Percentiles rank a stretch among this genome's conserved stretches.
Conservation (phyloP, 1,140 invertebrate genomes). For the Cyrtorhinus lividipennis region DNA sequence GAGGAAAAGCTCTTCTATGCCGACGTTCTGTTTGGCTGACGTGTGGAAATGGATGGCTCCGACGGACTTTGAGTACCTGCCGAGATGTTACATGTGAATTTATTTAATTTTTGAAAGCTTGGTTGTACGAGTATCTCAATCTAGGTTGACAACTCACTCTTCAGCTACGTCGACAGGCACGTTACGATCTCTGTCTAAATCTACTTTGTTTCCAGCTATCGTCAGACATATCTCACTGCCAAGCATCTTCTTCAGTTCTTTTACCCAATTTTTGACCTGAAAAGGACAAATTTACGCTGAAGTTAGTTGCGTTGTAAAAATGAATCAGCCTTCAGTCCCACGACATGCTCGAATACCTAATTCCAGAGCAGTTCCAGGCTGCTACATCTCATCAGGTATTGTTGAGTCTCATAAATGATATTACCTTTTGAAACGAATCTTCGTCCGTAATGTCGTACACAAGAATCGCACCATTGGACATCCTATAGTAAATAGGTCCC, state of each 20-base stretch:
- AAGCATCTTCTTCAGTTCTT: slow-evolving; percentile 91
- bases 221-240: slow-evolving; percentile 80
- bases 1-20: slow-evolving; percentile 86
- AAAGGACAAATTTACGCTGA: slow-evolving; percentile 25
- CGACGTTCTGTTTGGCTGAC: slow-evolving; percentile 86
- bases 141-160: slow-evolving; percentile 64
- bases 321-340: background rate
- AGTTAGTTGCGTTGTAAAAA: background rate
- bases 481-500: slow-evolving; percentile 93
- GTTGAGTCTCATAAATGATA: too few species aligned
- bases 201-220: slow-evolving; percentile 96
- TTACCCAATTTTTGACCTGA: slow-evolving; percentile 95
- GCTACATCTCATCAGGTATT: too few species aligned
- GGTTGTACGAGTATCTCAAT: too few species aligned
- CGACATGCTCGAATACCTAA: too few species aligned
- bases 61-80: slow-evolving; percentile 79
- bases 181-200: slow-evolving; percentile 80
- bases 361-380: too few species aligned
- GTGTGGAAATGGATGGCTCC: slow-evolving; percentile 90
- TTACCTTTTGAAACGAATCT: slow-evolving; percentile 91
- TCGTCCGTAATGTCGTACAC: slow-evolving; percentile 98
- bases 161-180: slow-evolving; percentile 74
- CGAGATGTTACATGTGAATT: too few species aligned
- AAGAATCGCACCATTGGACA: slow-evolving; percentile 92
- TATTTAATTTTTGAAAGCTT: too few species aligned